Evolutionary conservation across 2,113 vertebrate species (phyloP).

Genomic region (Paradoxurus hermaphroditus): DNA sequence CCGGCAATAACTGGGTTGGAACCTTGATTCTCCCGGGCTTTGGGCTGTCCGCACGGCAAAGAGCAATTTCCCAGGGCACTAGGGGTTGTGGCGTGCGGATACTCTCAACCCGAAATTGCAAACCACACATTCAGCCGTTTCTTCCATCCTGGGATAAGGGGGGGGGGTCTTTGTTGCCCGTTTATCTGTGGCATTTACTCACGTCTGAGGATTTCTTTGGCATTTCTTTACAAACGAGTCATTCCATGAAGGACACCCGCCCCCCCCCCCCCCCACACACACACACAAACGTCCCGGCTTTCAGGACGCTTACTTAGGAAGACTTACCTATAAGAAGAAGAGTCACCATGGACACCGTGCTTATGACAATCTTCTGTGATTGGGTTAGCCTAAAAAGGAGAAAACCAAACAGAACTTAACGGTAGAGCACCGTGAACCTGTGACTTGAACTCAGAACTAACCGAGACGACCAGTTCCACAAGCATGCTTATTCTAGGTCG

Average conservation of each 20-base stretch:
- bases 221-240: background rate
- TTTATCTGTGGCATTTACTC: background rate
- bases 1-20: background rate
- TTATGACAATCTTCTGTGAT: conserved; percentile 29
- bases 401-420: background rate
- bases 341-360: background rate
- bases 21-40: background rate
- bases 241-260: too few relatives aligned
- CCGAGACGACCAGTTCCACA: too few relatives aligned
- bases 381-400: background rate
- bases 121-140: accelerated
- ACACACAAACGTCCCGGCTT: background rate
- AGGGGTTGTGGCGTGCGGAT: too few relatives aligned
- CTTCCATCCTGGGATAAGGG: background rate
- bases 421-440: background rate
- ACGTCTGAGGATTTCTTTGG: background rate
- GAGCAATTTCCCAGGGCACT: background rate
- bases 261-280: too few relatives aligned
- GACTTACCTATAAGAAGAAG: conserved; percentile 66
- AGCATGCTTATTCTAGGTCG: background rate
- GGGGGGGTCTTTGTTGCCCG: background rate
- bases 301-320: background rate
- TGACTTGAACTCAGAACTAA: background rate
- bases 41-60: background rate
- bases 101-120: too few relatives aligned